These are phyloP conservation scores for Ectobius pallidus DNA, from an alignment of 2,888 invertebrate genomes.

Conservation along the genomic window DNA sequence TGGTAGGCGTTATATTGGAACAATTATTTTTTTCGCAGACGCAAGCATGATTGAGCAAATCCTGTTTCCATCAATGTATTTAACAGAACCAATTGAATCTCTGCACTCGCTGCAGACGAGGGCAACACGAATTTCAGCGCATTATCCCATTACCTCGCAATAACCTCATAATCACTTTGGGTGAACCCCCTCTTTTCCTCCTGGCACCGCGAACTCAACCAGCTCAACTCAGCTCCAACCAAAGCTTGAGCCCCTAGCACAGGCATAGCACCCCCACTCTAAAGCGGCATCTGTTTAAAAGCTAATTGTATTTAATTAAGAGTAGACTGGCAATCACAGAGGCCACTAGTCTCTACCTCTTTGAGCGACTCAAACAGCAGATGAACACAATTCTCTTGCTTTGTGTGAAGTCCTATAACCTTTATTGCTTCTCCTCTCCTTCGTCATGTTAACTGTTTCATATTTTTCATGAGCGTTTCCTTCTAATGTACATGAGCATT, in stretches of 20 bases:
- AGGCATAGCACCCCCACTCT: not conserved
- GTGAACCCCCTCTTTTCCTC: not conserved
- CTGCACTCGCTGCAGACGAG: not conserved
- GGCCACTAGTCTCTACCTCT: constrained; percentile 1
- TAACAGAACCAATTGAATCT: not conserved
- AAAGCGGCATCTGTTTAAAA: constrained; percentile 23
- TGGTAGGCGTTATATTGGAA: no score
- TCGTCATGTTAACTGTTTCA: no score
- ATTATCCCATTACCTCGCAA: constrained; percentile 17
- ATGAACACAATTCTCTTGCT: constrained; percentile 3
- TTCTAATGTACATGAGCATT: no score
- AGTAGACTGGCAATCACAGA: constrained; percentile 11
- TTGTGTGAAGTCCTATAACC: not conserved
- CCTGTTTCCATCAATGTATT: not conserved
- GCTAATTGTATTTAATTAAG: constrained; percentile 34
- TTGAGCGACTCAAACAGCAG: not conserved
- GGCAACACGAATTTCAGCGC: constrained; percentile 16
- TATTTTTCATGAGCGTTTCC: no score
- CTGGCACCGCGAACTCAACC: not conserved
- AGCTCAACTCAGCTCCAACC: not conserved
- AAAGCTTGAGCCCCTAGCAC: not conserved
- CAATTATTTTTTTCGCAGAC: no score
- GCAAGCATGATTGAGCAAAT: not conserved
- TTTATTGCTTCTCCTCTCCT: not conserved
- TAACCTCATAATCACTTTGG: constrained; percentile 15